phyloP scores from a whole-genome alignment of 1,140 invertebrate genomes.

The Lycorma delicatula region DNA sequence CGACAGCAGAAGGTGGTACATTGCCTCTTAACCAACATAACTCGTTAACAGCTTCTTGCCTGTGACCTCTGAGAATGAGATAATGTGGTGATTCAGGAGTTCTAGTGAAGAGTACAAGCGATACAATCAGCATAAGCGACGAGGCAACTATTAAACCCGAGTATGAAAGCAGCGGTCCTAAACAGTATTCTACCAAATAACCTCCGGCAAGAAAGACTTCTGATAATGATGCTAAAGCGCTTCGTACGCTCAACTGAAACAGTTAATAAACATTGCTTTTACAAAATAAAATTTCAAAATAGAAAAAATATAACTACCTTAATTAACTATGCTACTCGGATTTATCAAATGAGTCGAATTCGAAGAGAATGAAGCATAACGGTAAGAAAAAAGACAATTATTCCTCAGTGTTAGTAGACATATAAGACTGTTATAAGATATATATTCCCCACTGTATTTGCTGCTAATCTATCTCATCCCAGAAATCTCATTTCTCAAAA shows the following conservation, averaged over 20 bases:
- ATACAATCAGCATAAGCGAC: slow-evolving; percentile 5
- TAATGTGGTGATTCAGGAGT: slow-evolving; percentile 17
- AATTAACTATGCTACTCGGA: too few species aligned
- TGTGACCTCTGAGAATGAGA: slow-evolving; percentile 5
- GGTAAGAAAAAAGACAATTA: too few species aligned
- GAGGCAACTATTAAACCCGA: background rate
- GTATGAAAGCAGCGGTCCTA: slow-evolving; percentile 2
- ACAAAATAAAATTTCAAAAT: too few species aligned
- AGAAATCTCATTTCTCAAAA: too few species aligned
- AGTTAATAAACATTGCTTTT: too few species aligned
- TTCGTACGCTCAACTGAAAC: background rate
- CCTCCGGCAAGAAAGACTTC: slow-evolving; percentile 1
- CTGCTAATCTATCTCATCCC: too few species aligned
- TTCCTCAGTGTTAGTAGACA: too few species aligned
- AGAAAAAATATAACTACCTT: too few species aligned
- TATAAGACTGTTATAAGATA: too few species aligned
- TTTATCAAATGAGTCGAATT: too few species aligned
- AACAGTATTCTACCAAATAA: slow-evolving; percentile 4
- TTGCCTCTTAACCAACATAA: slow-evolving; percentile 13
- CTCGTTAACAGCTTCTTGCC: slow-evolving; percentile 38
- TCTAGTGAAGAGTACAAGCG: background rate
- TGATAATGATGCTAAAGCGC: background rate
- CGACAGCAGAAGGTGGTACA: background rate
- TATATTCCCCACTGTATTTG: too few species aligned
- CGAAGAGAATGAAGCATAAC: too few species aligned